phyloP scores from a whole-genome alignment of 2,113 vertebrate genomes.

The Chelonoidis abingdonii region DNA sequence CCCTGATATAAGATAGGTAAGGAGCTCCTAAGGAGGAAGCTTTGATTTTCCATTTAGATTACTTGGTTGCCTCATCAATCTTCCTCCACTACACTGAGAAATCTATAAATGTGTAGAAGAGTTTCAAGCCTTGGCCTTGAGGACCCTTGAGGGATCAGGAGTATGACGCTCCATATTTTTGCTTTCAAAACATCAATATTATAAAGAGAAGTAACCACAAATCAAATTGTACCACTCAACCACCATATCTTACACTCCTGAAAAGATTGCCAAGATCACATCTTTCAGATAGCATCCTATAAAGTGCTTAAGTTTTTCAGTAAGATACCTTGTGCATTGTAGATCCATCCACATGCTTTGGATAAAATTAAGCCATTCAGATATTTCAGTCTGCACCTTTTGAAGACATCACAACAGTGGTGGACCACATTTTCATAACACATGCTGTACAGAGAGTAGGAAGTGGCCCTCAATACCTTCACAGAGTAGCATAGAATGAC shows the following conservation, averaged over 20 bases:
- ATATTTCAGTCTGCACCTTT: not conserved
- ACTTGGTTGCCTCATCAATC: not conserved
- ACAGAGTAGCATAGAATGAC: not conserved
- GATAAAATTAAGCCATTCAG: not conserved
- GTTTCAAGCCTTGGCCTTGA: not conserved
- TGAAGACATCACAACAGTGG: not conserved
- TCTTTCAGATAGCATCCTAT: not conserved
- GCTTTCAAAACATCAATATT: not conserved
- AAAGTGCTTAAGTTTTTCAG: not conserved
- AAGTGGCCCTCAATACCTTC: not conserved
- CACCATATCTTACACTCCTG: not conserved
- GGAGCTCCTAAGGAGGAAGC: not conserved
- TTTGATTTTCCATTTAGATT: not conserved
- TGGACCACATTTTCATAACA: not conserved
- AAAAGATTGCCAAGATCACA: not conserved
- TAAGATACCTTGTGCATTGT: not conserved
- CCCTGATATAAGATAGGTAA: not conserved
- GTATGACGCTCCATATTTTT: not conserved
- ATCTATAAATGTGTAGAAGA: not conserved
- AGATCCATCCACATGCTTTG: not conserved
- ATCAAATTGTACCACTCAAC: accelerated
- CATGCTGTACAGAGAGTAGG: not conserved
- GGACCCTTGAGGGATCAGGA: not conserved
- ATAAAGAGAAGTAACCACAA: not conserved
- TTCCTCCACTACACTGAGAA: not conserved